These are phyloP conservation scores for Urocitellus parryii DNA, from an alignment of 2,113 vertebrate species.

Conservation along the genomic window DNA sequence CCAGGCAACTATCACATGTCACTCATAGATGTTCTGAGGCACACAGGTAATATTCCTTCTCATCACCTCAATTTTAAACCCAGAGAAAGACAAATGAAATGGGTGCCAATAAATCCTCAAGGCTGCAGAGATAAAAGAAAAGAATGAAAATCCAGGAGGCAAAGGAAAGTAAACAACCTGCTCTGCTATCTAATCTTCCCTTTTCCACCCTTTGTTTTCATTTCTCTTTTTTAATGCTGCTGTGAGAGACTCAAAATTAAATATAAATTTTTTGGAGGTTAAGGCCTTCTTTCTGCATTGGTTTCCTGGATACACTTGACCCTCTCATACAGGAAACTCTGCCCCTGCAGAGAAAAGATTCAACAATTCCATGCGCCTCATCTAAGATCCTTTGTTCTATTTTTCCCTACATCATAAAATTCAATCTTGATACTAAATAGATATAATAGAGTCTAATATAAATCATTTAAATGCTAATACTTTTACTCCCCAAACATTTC, in stretches of 20 bases:
- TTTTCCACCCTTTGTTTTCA: slow-evolving; percentile 66
- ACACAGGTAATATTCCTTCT: slow-evolving; percentile 75
- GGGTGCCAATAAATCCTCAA: slow-evolving; percentile 63
- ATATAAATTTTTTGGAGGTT: slow-evolving; percentile 47
- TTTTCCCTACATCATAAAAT: slow-evolving; percentile 32
- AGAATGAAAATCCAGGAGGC: slow-evolving; percentile 63
- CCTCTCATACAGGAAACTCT: not conserved
- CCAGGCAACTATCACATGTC: slow-evolving; percentile 81
- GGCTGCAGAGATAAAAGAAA: slow-evolving; percentile 71
- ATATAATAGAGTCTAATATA: slow-evolving; percentile 43
- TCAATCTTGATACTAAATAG: slow-evolving; percentile 46
- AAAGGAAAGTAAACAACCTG: slow-evolving; percentile 63
- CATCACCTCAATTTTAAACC: slow-evolving; percentile 79
- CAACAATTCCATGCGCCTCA: slow-evolving; percentile 40
- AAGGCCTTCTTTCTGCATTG: slow-evolving; percentile 44
- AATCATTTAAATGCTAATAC: slow-evolving; percentile 65
- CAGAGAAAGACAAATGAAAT: slow-evolving; percentile 77
- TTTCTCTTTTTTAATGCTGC: slow-evolving; percentile 63
- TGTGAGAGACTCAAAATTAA: slow-evolving; percentile 60
- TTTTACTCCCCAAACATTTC: slow-evolving; percentile 12
- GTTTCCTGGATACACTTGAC: slow-evolving; percentile 32
- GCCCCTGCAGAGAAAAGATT: slow-evolving; percentile 3
- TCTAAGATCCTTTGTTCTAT: slow-evolving; percentile 33
- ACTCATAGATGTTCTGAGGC: slow-evolving; percentile 65
- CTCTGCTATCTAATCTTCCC: slow-evolving; percentile 29